Conservation (phyloP, 2,797 vertebrate genomes). For the Prunella strophiata region DNA sequence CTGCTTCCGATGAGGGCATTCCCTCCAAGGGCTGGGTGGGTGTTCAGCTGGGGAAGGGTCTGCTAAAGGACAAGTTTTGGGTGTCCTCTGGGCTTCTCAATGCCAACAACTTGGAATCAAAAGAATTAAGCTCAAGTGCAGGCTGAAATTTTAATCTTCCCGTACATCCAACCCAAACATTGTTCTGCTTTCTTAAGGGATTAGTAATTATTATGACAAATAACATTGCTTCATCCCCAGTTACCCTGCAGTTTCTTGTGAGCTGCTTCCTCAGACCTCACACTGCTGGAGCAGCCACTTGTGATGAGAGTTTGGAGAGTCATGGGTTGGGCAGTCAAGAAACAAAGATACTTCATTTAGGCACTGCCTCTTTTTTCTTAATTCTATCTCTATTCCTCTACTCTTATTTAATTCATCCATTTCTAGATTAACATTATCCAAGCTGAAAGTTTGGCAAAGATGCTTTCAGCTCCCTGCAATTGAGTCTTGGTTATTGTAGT, state of each 20-base stretch:
- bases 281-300: not conserved
- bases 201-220: constrained; percentile 73
- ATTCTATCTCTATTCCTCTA: not conserved
- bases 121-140: not conserved
- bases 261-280: constrained; percentile 56
- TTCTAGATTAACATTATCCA: not conserved
- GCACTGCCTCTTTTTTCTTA: not conserved
- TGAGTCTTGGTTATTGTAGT: not conserved
- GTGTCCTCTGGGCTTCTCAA: not conserved
- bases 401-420: not conserved
- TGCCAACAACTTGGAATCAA: not conserved
- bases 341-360: not conserved
- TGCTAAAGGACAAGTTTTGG: not conserved
- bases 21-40: not conserved
- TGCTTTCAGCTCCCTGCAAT: not conserved
- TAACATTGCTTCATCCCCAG: constrained; percentile 59
- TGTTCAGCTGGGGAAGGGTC: not conserved
- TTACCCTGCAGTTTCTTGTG: not conserved
- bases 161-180: constrained; percentile 1
- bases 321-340: not conserved
- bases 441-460: not conserved
- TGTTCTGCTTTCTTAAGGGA: constrained; percentile 68
- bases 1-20: not conserved
- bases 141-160: constrained; percentile 45
- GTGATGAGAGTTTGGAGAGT: not conserved